These are phyloP conservation scores for Strix uralensis DNA, from an alignment of 2,113 vertebrate genomes.

Conservation along the genomic window DNA sequence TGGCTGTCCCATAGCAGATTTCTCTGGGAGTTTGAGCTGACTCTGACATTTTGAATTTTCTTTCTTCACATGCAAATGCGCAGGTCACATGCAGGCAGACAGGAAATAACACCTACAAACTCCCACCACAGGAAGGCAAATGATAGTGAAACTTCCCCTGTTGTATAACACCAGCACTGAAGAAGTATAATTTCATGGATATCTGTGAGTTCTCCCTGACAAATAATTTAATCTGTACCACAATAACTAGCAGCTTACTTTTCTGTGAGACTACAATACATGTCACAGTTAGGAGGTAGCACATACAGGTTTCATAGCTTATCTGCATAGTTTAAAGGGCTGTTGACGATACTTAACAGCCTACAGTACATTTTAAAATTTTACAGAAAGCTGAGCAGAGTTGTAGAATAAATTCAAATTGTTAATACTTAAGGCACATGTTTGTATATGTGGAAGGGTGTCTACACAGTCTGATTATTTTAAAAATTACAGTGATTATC, in stretches of 20 bases:
- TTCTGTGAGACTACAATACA: not conserved
- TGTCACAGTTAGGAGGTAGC: not conserved
- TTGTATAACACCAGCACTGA: not conserved
- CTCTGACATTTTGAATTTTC: not conserved
- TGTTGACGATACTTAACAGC: not conserved
- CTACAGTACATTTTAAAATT: not conserved
- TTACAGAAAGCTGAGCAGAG: not conserved
- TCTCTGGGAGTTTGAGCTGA: not conserved
- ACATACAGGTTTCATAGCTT: rapidly evolving
- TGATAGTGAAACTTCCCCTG: not conserved
- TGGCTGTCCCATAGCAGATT: not conserved
- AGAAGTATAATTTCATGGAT: not conserved
- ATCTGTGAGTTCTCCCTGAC: not conserved
- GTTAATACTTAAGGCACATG: not conserved
- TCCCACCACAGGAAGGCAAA: not conserved
- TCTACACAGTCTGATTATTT: not conserved
- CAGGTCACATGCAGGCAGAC: not conserved
- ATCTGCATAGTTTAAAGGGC: not conserved
- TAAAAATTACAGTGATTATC: not conserved
- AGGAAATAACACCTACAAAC: not conserved
- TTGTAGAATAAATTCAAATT: not conserved
- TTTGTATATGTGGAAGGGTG: not conserved
- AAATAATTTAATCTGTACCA: not conserved
- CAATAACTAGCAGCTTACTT: not conserved
- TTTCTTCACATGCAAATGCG: not conserved